Conservation (phyloP, 2,888 invertebrate species). For the Leptopterna dolabrata region DNA sequence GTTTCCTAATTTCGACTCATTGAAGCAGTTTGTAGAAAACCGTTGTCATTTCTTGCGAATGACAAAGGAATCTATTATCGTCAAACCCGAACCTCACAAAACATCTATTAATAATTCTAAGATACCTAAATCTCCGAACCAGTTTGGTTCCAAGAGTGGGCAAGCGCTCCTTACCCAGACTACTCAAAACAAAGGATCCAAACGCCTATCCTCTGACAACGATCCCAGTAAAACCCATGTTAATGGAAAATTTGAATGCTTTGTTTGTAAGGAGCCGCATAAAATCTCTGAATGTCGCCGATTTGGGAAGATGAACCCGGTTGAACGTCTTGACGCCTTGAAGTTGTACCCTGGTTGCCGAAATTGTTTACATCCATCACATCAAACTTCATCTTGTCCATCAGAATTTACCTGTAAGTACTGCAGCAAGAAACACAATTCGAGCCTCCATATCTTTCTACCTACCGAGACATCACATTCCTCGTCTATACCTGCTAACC, state of each 20-base stretch:
- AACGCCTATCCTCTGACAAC: too few relatives aligned
- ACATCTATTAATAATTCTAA: not conserved
- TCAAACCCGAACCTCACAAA: too few relatives aligned
- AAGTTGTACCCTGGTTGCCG: not conserved
- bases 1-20: not conserved
- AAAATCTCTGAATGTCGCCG: not conserved
- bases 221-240: too few relatives aligned
- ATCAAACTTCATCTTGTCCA: not conserved
- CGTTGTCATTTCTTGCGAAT: not conserved
- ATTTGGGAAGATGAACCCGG: not conserved
- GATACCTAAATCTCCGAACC: not conserved
- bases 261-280: not conserved
- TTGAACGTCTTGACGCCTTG: not conserved
- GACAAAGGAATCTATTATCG: not conserved
- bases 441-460: not conserved
- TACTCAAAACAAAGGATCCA: too few relatives aligned
- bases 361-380: not conserved
- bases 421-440: not conserved
- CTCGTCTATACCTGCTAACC: not conserved
- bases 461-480: not conserved
- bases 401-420: not conserved
- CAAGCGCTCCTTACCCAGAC: too few relatives aligned
- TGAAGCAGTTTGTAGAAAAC: not conserved
- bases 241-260: not conserved
- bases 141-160: not conserved